Evolutionary conservation across 2,113 vertebrate genomes (phyloP).

Genomic region (Pelecanoides urinatrix): DNA sequence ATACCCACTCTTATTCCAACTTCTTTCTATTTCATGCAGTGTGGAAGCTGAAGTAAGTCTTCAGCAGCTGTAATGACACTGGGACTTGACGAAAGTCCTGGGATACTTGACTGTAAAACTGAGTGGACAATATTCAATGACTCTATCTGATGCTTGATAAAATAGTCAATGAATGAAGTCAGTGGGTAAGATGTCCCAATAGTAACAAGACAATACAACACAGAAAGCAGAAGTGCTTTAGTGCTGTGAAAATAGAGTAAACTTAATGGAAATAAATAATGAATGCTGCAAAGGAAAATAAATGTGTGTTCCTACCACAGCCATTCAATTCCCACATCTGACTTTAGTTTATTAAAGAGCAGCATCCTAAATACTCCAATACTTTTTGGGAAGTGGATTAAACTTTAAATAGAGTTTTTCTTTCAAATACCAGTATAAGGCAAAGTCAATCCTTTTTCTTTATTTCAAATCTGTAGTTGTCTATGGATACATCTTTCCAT

Average conservation of each 20-base stretch:
- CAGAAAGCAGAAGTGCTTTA: not conserved
- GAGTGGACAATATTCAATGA: not conserved
- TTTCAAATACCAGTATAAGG: not conserved
- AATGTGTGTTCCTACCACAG: not conserved
- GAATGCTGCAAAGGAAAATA: not conserved
- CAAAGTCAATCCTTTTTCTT: not conserved
- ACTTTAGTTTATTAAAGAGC: not conserved
- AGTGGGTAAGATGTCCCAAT: not conserved
- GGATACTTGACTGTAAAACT: not conserved
- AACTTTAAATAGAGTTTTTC: not conserved
- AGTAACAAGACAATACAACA: not conserved
- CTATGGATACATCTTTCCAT: not conserved
- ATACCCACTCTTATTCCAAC: not conserved
- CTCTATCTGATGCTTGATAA: not conserved
- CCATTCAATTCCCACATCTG: not conserved
- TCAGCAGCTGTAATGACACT: not conserved
- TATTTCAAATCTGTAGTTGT: not conserved
- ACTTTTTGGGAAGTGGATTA: not conserved
- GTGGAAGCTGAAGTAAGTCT: not conserved
- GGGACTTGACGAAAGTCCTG: not conserved
- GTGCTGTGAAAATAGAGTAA: not conserved
- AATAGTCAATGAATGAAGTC: not conserved
- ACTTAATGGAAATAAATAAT: constrained; percentile 34
- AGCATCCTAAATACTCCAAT: not conserved
- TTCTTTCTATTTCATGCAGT: not conserved